Conservation (phyloP, 2,888 invertebrate species). For the Brachyopa scutellaris region DNA sequence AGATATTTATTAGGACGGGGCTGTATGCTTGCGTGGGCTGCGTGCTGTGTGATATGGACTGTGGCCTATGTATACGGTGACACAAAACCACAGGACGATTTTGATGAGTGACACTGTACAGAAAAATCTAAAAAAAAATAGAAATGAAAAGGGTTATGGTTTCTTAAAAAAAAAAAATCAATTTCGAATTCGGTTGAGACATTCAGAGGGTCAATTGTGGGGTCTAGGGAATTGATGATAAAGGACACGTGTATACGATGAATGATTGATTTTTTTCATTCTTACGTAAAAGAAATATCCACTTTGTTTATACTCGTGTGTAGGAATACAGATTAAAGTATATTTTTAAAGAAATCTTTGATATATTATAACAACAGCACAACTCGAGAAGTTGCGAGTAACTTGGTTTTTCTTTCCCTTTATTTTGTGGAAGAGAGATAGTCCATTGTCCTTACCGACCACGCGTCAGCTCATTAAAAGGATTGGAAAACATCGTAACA, state of each 20-base stretch:
- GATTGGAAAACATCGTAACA: slow-evolving; percentile 8
- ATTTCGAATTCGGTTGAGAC: slow-evolving; percentile 62
- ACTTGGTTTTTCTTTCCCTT: slow-evolving; percentile 20
- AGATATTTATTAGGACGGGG: slow-evolving; percentile 65
- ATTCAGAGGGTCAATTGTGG: slow-evolving; percentile 62
- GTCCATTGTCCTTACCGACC: slow-evolving; percentile 28
- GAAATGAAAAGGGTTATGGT: slow-evolving; percentile 59
- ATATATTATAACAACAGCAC: too few relatives aligned
- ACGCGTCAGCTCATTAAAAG: slow-evolving; percentile 27
- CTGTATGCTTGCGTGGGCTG: slow-evolving; percentile 41
- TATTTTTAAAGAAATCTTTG: too few relatives aligned
- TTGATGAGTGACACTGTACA: slow-evolving; percentile 44
- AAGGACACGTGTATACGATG: slow-evolving; percentile 54
- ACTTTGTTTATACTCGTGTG: too few relatives aligned
- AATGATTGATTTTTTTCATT: slow-evolving; percentile 56
- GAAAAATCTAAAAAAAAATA: background rate
- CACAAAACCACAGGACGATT: slow-evolving; percentile 58
- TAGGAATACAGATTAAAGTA: too few relatives aligned
- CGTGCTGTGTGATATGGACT: too few relatives aligned
- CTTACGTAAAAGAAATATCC: too few relatives aligned
- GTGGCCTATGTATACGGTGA: slow-evolving; percentile 18
- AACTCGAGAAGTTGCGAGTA: too few relatives aligned
- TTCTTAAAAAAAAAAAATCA: slow-evolving; percentile 39
- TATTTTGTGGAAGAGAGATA: slow-evolving; percentile 21
- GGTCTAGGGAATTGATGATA: slow-evolving; percentile 58